phyloP scores from a whole-genome alignment of 2,888 invertebrate species.

The Drosophila mulleri region DNA sequence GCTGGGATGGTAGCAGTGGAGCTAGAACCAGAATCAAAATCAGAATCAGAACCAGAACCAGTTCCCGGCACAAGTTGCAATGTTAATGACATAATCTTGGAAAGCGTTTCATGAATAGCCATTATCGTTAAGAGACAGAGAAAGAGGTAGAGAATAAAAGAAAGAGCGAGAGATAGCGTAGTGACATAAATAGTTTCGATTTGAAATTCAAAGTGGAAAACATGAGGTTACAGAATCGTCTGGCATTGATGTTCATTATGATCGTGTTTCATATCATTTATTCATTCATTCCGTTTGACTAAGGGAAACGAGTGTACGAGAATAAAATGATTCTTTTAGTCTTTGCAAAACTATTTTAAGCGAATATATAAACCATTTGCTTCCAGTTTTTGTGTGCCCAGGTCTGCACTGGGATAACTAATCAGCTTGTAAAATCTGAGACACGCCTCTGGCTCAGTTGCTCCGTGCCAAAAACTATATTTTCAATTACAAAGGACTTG shows the following conservation, averaged over 20 bases:
- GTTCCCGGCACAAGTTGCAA: slow-evolving; percentile 67
- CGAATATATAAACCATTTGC: background rate
- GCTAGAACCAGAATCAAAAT: background rate
- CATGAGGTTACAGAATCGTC: slow-evolving; percentile 13
- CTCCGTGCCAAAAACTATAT: slow-evolving; percentile 70
- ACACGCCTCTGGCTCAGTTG: slow-evolving; percentile 56
- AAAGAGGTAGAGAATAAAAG: background rate
- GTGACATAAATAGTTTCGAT: slow-evolving; percentile 33
- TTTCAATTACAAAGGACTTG: slow-evolving; percentile 64
- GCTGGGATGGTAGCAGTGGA: slow-evolving; percentile 4
- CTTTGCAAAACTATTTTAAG: background rate
- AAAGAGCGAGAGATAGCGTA: background rate
- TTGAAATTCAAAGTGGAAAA: slow-evolving; percentile 42
- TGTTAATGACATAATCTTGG: slow-evolving; percentile 78
- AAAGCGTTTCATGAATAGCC: slow-evolving; percentile 73
- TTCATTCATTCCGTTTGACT: slow-evolving; percentile 27
- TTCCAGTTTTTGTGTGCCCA: background rate
- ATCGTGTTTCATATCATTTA: slow-evolving; percentile 19
- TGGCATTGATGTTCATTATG: slow-evolving; percentile 32
- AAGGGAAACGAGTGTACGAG: background rate
- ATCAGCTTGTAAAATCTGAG: slow-evolving; percentile 54
- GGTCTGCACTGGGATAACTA: slow-evolving; percentile 13
- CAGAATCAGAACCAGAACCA: slow-evolving; percentile 9
- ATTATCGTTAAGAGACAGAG: slow-evolving; percentile 3
- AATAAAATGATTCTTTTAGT: background rate